These are phyloP conservation scores for Cosmia trapezina DNA, from an alignment of 2,888 invertebrate genomes.

Conservation along the genomic window DNA sequence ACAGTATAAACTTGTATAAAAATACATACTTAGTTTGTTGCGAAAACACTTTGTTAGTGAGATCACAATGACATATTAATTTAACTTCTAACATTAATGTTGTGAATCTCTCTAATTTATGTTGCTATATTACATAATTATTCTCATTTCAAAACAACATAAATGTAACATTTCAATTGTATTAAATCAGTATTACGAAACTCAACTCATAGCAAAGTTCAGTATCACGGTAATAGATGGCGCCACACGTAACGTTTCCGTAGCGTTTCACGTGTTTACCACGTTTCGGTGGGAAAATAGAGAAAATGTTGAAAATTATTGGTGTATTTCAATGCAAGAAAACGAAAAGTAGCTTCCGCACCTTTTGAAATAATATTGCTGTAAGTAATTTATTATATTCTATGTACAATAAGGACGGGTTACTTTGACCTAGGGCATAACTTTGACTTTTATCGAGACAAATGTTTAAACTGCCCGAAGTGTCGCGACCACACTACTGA, in stretches of 20 bases:
- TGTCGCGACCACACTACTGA: too few species aligned
- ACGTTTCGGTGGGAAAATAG: background rate
- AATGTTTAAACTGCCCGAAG: too few species aligned
- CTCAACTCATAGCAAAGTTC: background rate
- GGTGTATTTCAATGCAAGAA: too few species aligned
- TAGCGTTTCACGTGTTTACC: too few species aligned
- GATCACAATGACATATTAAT: slow-evolving; percentile 26
- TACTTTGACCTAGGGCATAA: too few species aligned
- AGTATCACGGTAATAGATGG: slow-evolving; percentile 33
- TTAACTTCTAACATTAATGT: slow-evolving; percentile 44
- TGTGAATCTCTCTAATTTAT: slow-evolving; percentile 8
- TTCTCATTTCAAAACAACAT: slow-evolving; percentile 9
- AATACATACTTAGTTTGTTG: slow-evolving; percentile 30
- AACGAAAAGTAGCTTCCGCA: background rate
- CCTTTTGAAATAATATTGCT: background rate
- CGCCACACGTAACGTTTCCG: slow-evolving; percentile 24
- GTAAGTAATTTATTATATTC: too few species aligned
- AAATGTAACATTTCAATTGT: slow-evolving; percentile 2
- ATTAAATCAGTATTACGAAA: background rate
- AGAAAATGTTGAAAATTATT: background rate
- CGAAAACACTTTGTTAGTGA: slow-evolving; percentile 30
- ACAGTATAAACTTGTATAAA: slow-evolving; percentile 37
- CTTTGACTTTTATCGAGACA: too few species aligned
- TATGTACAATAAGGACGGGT: too few species aligned
- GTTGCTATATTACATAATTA: background rate